Evolutionary conservation across 1,140 invertebrate species (phyloP).

Genomic region (Drusus annulatus): DNA sequence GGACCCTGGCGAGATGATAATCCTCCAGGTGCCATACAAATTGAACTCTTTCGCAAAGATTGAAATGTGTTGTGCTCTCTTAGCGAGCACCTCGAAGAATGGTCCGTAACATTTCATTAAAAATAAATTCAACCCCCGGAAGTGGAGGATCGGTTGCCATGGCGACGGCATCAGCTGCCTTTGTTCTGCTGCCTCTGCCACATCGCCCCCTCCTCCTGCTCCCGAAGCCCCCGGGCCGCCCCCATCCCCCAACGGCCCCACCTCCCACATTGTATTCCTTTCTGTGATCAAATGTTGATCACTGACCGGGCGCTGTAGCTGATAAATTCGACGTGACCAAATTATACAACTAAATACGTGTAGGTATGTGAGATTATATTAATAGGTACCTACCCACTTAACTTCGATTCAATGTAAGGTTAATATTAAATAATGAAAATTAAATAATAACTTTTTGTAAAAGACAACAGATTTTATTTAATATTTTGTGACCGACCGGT

Average conservation of each 20-base stretch:
- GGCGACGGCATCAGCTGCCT: slow-evolving; percentile 52
- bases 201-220: not conserved
- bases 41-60: slow-evolving; percentile 5
- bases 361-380: too few species aligned
- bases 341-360: too few species aligned
- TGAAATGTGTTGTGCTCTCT: slow-evolving; percentile 35
- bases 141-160: slow-evolving; percentile 44
- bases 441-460: too few species aligned
- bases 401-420: too few species aligned
- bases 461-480: too few species aligned
- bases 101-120: slow-evolving; percentile 56
- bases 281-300: not conserved
- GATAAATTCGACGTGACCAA: too few species aligned
- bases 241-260: too few species aligned
- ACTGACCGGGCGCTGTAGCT: not conserved
- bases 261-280: not conserved
- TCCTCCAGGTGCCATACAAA: not conserved
- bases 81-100: slow-evolving; percentile 52
- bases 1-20: not conserved
- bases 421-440: too few species aligned
- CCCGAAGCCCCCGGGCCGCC: not conserved
- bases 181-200: slow-evolving; percentile 49
- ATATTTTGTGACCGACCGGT: too few species aligned
- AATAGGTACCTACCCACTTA: too few species aligned
- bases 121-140: slow-evolving; percentile 52